Base-by-base conservation (phyloP, 2,113 vertebrate genomes). In the Burhinus bistriatus region DNA sequence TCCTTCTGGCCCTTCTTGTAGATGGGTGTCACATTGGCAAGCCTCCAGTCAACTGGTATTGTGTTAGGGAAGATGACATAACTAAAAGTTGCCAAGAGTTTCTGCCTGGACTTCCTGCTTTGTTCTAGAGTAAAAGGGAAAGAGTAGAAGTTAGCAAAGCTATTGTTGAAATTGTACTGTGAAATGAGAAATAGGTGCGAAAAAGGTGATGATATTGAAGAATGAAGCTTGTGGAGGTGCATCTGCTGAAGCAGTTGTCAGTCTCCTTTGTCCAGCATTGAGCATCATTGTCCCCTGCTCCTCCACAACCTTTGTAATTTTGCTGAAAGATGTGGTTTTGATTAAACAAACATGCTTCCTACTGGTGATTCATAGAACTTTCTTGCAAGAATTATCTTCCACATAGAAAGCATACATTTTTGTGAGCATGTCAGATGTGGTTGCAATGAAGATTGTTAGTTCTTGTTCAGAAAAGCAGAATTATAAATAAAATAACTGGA, bases 271-370 rank as follows among this genome's bases (percentile, higher is more conserved):
- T 15, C 4, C 27, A 44, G 9, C 6, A 34, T 3, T n/a, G 14
- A 77, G 23, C 21, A 21, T 2, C n/a, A 20, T 3, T 64, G 5
- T 11, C 10, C 13, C 11, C 23, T 0, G 0, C 12, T 64, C 17
- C 22, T 59, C 29, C 19, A 57, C 65, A 94, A 70, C 8, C 15
- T 36, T 47, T 40, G 5, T 51, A 29, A 79, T 83, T 71, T 38
- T 68, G 26, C 26, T 87, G 57, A 76, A 90, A 29, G 1, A 8
- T 29, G 1, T 38, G 13, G 4, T 26, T 87, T 87, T 71, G 15
- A 40, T 58, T 70, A 85, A 73, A 72, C 5, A 72, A 47, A 27
- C 16, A 3, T 34, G 6, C 21, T 78, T 84, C 12, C 27, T 71
- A 44, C 9, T 51, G 6, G 8, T 68, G 5, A 7, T 20, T 82